phyloP scores from a whole-genome alignment of 2,113 vertebrate species.

The Oreochromis spilurus region DNA sequence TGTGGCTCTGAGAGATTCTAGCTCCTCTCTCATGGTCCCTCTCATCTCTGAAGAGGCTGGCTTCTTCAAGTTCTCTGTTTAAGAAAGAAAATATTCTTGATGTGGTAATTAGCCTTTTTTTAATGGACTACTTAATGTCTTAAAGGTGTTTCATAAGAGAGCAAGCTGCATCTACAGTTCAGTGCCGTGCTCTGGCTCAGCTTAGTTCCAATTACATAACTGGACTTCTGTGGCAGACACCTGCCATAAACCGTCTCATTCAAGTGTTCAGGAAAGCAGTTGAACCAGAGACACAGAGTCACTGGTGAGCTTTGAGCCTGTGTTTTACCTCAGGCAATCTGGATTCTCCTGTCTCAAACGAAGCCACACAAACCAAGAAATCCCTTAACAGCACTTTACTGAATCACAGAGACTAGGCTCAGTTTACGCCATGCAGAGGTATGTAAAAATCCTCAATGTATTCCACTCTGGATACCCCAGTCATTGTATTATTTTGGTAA shows the following conservation, averaged over 20 bases:
- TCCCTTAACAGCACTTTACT: neutral
- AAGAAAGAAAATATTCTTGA: neutral
- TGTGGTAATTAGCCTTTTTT: neutral
- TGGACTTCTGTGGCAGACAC: neutral
- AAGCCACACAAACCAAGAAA: conserved; percentile 10
- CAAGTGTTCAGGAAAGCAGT: neutral
- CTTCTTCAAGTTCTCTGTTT: conserved; percentile 70
- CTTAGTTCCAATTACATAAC: conserved; percentile 48
- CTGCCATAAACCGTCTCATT: conserved; percentile 23
- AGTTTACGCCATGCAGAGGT: neutral
- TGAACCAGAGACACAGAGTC: conserved; percentile 13
- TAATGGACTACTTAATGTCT: neutral
- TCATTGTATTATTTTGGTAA: neutral
- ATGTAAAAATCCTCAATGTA: neutral
- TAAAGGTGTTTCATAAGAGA: neutral
- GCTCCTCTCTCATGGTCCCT: conserved; percentile 67
- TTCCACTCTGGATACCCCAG: neutral
- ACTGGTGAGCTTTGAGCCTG: neutral
- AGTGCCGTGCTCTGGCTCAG: conserved; percentile 2
- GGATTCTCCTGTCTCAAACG: neutral
- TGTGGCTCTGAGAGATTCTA: conserved; percentile 62
- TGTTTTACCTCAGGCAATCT: conserved; percentile 1
- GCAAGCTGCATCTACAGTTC: neutral
- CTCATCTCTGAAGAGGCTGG: conserved; percentile 54
- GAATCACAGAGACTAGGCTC: neutral